A percentile compares a stretch with the other conserved stretches of the same genome.
phyloP scores from a whole-genome alignment of 2,797 vertebrate species.

The Crenichthys baileyi region DNA sequence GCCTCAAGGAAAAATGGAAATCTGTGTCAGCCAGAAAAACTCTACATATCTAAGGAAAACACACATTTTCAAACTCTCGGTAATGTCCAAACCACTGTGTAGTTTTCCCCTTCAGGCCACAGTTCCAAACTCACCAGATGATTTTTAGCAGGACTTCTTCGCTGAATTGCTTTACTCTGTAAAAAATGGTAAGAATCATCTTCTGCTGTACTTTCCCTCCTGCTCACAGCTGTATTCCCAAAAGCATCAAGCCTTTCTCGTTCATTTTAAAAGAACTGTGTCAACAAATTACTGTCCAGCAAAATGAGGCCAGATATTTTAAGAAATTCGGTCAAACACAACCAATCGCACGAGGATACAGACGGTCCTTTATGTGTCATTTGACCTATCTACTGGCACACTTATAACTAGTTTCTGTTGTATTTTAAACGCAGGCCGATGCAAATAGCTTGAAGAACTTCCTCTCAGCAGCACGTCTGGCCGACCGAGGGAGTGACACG shows the following conservation, averaged over 20 bases:
- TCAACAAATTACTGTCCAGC: slow-evolving; percentile 49
- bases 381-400: not conserved
- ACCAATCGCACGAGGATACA: not conserved
- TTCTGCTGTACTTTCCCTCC: slow-evolving; percentile 3
- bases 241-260: slow-evolving; percentile 3
- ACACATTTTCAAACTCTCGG: not conserved
- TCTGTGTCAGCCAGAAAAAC: not conserved
- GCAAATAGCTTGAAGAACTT: slow-evolving; percentile 89
- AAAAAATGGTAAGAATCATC: not conserved
- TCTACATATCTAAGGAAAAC: not conserved
- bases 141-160: not conserved
- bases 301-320: slow-evolving; percentile 59
- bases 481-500: slow-evolving; percentile 84
- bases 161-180: not conserved
- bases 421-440: slow-evolving; percentile 82
- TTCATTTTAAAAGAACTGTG: slow-evolving; percentile 51
- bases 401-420: not conserved
- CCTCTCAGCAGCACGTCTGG: slow-evolving; percentile 89
- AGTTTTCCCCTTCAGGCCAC: not conserved
- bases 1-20: not conserved
- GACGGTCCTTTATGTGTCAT: not conserved
- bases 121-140: not conserved
- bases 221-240: slow-evolving; percentile 14
- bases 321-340: slow-evolving; percentile 22
- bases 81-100: not conserved